Percentiles rank a stretch among this genome's conserved stretches.
These are phyloP conservation scores for Pachyseris speciosa DNA, from an alignment of 64 coral and sea anemone species.

Conservation along the genomic window DNA sequence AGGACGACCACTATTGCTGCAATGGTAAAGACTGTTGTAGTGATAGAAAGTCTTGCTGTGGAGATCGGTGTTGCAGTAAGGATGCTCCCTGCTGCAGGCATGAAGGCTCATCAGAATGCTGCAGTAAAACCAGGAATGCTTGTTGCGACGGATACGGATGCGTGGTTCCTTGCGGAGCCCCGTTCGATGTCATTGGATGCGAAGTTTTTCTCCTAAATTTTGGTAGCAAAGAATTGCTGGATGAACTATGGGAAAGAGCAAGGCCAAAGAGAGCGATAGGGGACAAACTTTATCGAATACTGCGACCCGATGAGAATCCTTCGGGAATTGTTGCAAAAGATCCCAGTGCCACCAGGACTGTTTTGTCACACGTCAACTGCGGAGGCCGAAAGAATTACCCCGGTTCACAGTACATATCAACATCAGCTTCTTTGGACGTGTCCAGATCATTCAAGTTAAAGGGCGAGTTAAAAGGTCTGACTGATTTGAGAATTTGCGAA, in stretches of 20 bases:
- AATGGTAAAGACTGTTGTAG: neutral
- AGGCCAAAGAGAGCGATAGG: neutral
- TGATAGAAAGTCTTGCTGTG: neutral
- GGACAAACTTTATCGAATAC: constrained; percentile 4
- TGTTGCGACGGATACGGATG: neutral
- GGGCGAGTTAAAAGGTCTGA: neutral
- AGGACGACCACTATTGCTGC: neutral
- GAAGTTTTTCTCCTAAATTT: neutral
- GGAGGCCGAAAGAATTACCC: neutral
- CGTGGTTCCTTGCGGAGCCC: neutral
- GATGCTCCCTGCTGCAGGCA: neutral
- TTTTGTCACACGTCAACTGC: no score
- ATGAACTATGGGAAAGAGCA: neutral
- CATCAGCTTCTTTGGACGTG: neutral
- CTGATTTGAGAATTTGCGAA: neutral
- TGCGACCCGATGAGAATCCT: constrained; percentile 23
- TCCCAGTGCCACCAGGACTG: neutral
- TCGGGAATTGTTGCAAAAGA: constrained; percentile 4
- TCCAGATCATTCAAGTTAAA: neutral
- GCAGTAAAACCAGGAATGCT: neutral
- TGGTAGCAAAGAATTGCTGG: neutral
- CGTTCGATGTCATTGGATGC: neutral
- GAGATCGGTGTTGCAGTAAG: no score
- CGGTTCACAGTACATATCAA: constrained; percentile 20
- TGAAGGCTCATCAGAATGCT: neutral